These are phyloP conservation scores for Chaetura pelagica DNA, from an alignment of 2,113 vertebrate genomes.

Conservation along the genomic window DNA sequence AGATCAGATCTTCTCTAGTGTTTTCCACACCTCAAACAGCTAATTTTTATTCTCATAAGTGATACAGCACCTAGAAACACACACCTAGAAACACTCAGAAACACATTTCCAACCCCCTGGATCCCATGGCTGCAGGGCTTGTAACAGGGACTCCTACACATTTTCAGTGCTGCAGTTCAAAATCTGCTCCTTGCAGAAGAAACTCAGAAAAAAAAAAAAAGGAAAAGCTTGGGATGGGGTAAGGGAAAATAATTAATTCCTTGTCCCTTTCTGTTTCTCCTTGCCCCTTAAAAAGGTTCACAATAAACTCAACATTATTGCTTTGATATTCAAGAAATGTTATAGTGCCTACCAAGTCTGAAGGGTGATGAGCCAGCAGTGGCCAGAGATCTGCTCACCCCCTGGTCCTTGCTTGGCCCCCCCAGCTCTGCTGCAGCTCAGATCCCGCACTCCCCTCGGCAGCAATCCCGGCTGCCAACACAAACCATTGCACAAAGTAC, in stretches of 20 bases:
- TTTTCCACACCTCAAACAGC: neutral
- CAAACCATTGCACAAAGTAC: neutral
- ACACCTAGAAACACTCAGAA: neutral
- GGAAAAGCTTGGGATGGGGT: neutral
- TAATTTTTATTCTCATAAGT: neutral
- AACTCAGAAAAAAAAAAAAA: neutral
- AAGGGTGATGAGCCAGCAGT: neutral
- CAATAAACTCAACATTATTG: slow-evolving; percentile 18
- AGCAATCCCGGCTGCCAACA: neutral
- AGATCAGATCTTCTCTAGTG: neutral
- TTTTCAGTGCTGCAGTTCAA: neutral
- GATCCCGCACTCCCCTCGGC: neutral
- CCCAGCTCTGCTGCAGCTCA: neutral
- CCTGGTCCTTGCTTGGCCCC: neutral
- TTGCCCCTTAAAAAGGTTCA: neutral
- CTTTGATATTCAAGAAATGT: slow-evolving; percentile 26
- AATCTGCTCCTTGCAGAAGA: neutral
- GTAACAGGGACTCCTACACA: neutral
- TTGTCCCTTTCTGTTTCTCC: neutral
- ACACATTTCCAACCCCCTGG: neutral
- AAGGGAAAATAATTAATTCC: neutral
- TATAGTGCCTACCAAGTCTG: too few relatives aligned
- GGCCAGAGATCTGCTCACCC: neutral
- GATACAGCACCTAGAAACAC: neutral
- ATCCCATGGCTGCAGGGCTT: neutral